These are phyloP conservation scores for Pecten maximus DNA, from an alignment of 2,888 invertebrate species.

Conservation along the genomic window DNA sequence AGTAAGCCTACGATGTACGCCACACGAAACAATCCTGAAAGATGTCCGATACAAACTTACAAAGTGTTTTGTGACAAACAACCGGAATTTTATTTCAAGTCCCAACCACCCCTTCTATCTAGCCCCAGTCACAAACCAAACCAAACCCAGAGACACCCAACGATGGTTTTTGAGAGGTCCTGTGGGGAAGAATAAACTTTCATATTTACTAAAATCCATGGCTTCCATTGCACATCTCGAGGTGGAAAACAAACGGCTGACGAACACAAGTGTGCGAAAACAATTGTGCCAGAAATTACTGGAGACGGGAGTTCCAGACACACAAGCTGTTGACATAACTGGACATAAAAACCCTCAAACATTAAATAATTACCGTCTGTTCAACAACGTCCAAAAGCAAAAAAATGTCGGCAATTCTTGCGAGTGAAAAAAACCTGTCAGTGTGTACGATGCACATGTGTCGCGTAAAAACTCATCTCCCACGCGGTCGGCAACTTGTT, in stretches of 20 bases:
- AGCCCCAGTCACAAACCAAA: conserved; percentile 33
- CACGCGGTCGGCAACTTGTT: background rate
- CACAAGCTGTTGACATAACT: conserved; percentile 41
- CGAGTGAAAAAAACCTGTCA: background rate
- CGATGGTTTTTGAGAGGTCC: conserved; percentile 47
- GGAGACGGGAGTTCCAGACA: conserved; percentile 44
- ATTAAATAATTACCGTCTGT: conserved; percentile 46
- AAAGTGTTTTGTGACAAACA: background rate
- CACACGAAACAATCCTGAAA: background rate
- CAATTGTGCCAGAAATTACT: conserved; percentile 39
- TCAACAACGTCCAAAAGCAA: conserved; percentile 42
- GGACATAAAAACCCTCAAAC: conserved; percentile 47
- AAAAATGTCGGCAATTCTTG: conserved; percentile 15
- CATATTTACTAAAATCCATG: conserved; percentile 40
- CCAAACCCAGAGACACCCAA: background rate
- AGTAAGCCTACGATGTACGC: conserved; percentile 35
- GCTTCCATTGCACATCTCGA: conserved; percentile 35
- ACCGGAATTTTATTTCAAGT: background rate
- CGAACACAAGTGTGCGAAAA: conserved; percentile 43
- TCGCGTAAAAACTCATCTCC: too few species aligned
- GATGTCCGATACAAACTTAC: conserved; percentile 29
- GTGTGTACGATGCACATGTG: background rate
- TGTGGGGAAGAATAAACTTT: conserved; percentile 35
- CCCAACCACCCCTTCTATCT: conserved; percentile 36
- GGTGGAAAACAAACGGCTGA: background rate